Base-by-base conservation (phyloP, 1,140 invertebrate genomes). In the Alviniconcha marisindica region DNA sequence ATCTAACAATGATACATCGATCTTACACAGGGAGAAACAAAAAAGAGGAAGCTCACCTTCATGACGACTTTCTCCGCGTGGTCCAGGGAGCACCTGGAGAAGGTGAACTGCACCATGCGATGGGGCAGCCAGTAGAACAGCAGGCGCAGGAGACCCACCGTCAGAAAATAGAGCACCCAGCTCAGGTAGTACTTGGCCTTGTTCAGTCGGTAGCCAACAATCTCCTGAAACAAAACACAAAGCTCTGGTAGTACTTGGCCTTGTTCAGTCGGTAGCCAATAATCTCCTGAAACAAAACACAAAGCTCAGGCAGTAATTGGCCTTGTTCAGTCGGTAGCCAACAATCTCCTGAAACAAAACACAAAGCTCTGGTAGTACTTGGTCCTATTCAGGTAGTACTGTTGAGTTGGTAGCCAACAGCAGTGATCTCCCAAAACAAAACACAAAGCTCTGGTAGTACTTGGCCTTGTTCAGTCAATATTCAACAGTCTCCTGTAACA, bases 121-220 rank as follows among this genome's bases (percentile, higher is more conserved):
- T 95, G 95, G 0, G 97, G 96, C 92, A 95, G 96, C 97, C 97
- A 98, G 91, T 98, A 96, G 91, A 97, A 96, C 48, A 98, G 91
- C 33, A 98, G 93, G 31, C 96, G 95, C 7, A 98, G 93, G 12
- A 97, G 90, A 38, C 97, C 97, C 24, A 94, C 93, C 12, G 96
- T 96, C n/a, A 96, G 66, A 4, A 96, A 87, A 84, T 96, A 96
- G 4, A 94, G 93, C 0, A 95, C 77, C 94, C 95, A 96, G 36
- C 95, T 95, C 0, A 96, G 21, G 36, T 94, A 60, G 42, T 83
- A 74, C 40, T 77, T 76, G 0, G n/a, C 10, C 42, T 74, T 73
- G 77, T 76, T 83, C 31, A 80, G 66, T 5, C 38, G 33, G 81
- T 87, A 90, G 12, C 87, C 88, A 51, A 77, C 21, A n/a, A 89